Percentiles rank a stretch among this genome's conserved stretches.
These are phyloP conservation scores for Phodopus roborovskii DNA, from an alignment of 2,113 vertebrate genomes.

Conservation along the genomic window DNA sequence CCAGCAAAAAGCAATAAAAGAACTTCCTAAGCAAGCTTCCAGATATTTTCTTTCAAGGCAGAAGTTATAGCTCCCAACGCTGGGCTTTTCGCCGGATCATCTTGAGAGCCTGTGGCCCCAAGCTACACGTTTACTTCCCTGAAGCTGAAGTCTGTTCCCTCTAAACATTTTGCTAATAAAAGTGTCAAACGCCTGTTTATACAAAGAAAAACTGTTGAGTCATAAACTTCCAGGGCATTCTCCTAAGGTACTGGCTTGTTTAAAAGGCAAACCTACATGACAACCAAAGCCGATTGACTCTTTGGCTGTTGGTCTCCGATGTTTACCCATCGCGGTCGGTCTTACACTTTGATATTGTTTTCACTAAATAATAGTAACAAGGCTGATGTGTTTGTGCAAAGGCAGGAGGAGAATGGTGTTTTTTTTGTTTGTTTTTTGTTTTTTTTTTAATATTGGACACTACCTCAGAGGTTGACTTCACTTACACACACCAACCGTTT, in stretches of 20 bases:
- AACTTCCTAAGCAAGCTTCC: neutral
- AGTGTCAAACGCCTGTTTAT: neutral
- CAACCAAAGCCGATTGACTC: neutral
- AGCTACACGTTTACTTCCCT: neutral
- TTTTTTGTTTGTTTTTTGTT: no score
- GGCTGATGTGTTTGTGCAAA: neutral
- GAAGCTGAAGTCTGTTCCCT: neutral
- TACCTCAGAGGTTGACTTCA: neutral
- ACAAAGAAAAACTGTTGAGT: neutral
- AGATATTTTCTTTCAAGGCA: neutral
- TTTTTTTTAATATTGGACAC: neutral
- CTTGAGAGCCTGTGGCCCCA: neutral
- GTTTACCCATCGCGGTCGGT: neutral
- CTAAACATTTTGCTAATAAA: conserved; percentile 14
- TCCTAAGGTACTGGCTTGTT: conserved; percentile 19
- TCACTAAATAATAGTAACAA: conserved; percentile 1
- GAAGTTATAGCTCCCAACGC: neutral
- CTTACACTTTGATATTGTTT: neutral
- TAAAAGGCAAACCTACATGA: neutral
- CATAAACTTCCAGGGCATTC: neutral
- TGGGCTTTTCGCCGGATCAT: neutral
- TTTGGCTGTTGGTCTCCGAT: neutral
- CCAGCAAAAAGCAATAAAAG: conserved; percentile 31
- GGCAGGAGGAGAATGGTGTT: neutral
- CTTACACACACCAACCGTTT: neutral